These are phyloP conservation scores for Brachyalestes nurse DNA, from an alignment of 2,797 vertebrate genomes.

Conservation along the genomic window DNA sequence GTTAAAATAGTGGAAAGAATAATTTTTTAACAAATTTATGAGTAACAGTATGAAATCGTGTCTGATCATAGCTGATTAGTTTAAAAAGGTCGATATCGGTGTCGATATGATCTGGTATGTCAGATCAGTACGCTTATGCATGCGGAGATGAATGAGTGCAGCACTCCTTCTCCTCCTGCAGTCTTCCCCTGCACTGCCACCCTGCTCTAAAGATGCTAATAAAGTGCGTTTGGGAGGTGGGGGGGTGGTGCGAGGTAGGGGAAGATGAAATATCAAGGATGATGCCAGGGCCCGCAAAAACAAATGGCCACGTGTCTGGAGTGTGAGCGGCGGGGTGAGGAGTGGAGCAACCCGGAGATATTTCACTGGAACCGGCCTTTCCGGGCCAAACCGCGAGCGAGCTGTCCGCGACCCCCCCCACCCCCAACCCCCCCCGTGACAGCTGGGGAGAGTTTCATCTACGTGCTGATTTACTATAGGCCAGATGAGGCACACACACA, in stretches of 20 bases:
- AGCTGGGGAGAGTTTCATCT: slow-evolving; percentile 43
- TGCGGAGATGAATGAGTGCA: neutral
- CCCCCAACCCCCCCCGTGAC: slow-evolving; percentile 16
- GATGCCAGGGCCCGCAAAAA: slow-evolving; percentile 67
- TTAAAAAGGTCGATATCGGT: too few relatives aligned
- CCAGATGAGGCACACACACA: slow-evolving; percentile 43
- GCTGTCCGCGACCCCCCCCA: too few relatives aligned
- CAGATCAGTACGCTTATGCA: too few relatives aligned
- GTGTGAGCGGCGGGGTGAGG: neutral
- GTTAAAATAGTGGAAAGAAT: too few relatives aligned
- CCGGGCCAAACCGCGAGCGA: slow-evolving; percentile 18
- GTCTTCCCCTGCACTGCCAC: slow-evolving; percentile 65
- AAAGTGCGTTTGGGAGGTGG: slow-evolving; percentile 77
- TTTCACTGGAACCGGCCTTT: slow-evolving; percentile 38
- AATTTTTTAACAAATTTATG: too few relatives aligned
- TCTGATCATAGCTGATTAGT: too few relatives aligned
- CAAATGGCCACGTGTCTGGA: neutral
- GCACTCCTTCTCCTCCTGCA: slow-evolving; percentile 28
- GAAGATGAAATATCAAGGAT: slow-evolving; percentile 70
- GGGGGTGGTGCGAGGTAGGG: too few relatives aligned
- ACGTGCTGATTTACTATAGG: slow-evolving; percentile 50
- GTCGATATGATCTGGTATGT: neutral
- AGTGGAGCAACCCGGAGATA: slow-evolving; percentile 31
- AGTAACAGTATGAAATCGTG: too few relatives aligned
- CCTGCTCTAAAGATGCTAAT: slow-evolving; percentile 72